Conservation (phyloP, 2,888 invertebrate genomes). For the Cryptocheilus praepositus region DNA sequence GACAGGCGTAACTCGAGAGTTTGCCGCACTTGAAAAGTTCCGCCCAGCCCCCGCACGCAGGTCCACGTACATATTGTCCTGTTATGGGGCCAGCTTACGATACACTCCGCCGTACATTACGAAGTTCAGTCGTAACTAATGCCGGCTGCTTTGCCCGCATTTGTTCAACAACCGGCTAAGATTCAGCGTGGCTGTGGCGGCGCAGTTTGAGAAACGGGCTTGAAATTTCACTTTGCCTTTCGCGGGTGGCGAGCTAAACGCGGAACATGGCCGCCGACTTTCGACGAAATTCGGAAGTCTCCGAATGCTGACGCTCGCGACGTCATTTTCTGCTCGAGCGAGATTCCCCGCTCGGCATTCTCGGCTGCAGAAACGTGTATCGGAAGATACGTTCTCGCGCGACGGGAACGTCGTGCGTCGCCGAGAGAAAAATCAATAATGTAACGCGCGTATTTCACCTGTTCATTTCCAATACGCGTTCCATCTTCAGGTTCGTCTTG, state of each 20-base stretch:
- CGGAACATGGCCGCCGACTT: slow-evolving; percentile 4
- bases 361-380: slow-evolving; percentile 58
- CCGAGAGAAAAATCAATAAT: slow-evolving; percentile 63
- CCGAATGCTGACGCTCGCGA: background rate
- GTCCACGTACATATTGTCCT: slow-evolving; percentile 38
- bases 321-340: background rate
- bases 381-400: slow-evolving; percentile 23
- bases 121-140: slow-evolving; percentile 56
- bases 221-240: slow-evolving; percentile 34
- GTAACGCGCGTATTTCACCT: slow-evolving; percentile 68
- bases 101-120: slow-evolving; percentile 53
- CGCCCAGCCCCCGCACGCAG: slow-evolving; percentile 1
- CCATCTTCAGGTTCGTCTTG: slow-evolving; percentile 46
- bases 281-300: background rate
- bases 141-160: slow-evolving; percentile 43
- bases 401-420: slow-evolving; percentile 25
- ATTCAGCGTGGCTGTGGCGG: slow-evolving; percentile 27
- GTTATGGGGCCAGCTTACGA: slow-evolving; percentile 44
- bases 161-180: slow-evolving; percentile 47
- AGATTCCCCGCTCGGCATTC: slow-evolving; percentile 52
- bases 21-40: too few species aligned
- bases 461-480: slow-evolving; percentile 61
- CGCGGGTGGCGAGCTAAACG: slow-evolving; percentile 4
- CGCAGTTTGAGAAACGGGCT: slow-evolving; percentile 29
- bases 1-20: too few species aligned